These are phyloP conservation scores for Sphecodes monilicornis DNA, from an alignment of 2,888 invertebrate species.

Conservation along the genomic window DNA sequence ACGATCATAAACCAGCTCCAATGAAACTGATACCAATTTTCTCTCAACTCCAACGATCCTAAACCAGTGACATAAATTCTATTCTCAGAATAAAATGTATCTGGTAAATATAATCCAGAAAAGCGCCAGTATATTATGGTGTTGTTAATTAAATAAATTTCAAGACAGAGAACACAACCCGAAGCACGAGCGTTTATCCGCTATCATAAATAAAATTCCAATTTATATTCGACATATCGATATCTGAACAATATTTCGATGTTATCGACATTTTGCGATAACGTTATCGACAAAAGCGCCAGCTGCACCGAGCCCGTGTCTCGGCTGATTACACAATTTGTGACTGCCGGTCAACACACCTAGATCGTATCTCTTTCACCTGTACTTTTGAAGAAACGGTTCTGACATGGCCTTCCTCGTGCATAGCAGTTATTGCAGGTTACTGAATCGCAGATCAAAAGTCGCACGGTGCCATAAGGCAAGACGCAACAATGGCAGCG, in stretches of 20 bases:
- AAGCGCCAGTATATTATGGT: background rate
- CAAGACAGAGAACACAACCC: background rate
- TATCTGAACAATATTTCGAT: background rate
- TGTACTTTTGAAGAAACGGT: background rate
- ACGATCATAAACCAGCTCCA: too few species aligned
- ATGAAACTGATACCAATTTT: too few species aligned
- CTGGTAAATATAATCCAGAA: background rate
- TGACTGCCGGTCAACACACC: background rate
- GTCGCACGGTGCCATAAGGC: background rate
- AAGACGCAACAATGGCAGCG: conserved; percentile 8
- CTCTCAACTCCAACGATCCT: too few species aligned
- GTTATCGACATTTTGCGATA: conserved; percentile 3
- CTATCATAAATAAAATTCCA: background rate
- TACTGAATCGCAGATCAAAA: conserved; percentile 28
- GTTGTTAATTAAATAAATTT: background rate
- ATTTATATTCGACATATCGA: background rate
- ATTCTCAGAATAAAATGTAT: background rate
- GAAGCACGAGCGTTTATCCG: background rate
- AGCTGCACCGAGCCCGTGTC: background rate
- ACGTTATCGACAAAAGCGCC: conserved; percentile 6
- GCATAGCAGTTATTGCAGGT: conserved; percentile 1
- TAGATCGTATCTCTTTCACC: conserved; percentile 8
- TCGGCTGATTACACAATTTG: background rate
- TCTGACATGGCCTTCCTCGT: background rate
- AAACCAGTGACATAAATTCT: too few species aligned